Evolutionary conservation across 2,113 vertebrate species (phyloP).

Genomic region (Mobula hypostoma): DNA sequence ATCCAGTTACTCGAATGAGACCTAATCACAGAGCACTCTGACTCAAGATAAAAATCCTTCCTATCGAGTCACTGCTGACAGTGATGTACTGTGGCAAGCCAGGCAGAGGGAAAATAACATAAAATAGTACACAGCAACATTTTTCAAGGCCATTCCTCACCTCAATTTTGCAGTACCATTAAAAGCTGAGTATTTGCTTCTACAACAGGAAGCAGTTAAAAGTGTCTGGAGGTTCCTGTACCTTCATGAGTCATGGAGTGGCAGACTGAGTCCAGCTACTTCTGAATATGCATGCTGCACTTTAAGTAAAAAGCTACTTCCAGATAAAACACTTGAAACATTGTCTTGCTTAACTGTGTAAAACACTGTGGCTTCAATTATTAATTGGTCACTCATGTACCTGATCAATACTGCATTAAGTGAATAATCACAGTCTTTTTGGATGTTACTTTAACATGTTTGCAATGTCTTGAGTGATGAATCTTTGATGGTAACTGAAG

Average conservation of each 20-base stretch:
- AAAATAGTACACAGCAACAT: background rate
- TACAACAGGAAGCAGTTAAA: background rate
- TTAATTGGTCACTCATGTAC: slow-evolving; percentile 32
- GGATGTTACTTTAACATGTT: slow-evolving; percentile 22
- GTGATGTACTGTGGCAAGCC: no score
- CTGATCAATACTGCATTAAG: slow-evolving; percentile 22
- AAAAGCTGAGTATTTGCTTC: background rate
- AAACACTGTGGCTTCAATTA: slow-evolving; percentile 26
- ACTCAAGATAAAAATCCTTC: no score
- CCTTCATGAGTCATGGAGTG: background rate
- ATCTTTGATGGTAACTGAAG: background rate
- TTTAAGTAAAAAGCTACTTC: slow-evolving; percentile 18
- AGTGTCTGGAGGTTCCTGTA: background rate
- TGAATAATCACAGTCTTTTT: slow-evolving; percentile 29
- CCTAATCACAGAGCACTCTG: no score
- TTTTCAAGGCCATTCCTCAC: background rate
- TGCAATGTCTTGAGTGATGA: background rate
- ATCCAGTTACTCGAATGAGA: no score
- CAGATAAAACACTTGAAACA: slow-evolving; percentile 26
- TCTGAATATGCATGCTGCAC: slow-evolving; percentile 25
- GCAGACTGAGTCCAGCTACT: background rate
- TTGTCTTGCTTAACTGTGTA: slow-evolving; percentile 20
- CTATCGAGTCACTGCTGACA: no score
- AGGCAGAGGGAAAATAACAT: no score
- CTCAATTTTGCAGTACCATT: background rate